These are phyloP conservation scores for Caenorhabditis doughertyi DNA, from an alignment of 2,888 invertebrate genomes.

Conservation along the genomic window DNA sequence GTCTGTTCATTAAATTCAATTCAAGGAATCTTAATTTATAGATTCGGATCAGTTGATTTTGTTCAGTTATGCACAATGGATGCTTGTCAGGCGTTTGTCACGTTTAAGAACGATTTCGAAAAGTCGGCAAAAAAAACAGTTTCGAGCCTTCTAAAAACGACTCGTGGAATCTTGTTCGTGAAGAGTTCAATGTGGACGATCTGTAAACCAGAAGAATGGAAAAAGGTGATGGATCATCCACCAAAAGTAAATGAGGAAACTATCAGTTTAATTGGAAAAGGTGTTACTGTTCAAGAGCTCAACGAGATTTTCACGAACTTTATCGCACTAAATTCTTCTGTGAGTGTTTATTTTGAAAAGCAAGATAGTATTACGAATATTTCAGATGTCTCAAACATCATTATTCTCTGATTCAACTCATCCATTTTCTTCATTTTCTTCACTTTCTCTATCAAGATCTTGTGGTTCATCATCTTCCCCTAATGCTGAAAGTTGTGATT, in stretches of 20 bases:
- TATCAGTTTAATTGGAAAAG: background rate
- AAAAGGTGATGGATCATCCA: slow-evolving; percentile 15
- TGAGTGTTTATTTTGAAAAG: too few relatives aligned
- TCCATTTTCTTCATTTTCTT: slow-evolving; percentile 31
- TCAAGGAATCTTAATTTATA: too few relatives aligned
- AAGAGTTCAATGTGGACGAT: slow-evolving; percentile 24
- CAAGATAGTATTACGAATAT: too few relatives aligned
- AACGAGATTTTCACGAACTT: slow-evolving; percentile 40
- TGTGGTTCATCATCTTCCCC: slow-evolving; percentile 14
- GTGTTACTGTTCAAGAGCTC: slow-evolving; percentile 32
- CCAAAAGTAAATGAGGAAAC: background rate
- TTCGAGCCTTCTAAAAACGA: slow-evolving; percentile 10
- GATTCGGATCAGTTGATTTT: slow-evolving; percentile 31
- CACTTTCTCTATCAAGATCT: slow-evolving; percentile 9
- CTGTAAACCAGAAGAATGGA: slow-evolving; percentile 39
- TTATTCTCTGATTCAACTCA: slow-evolving; percentile 23
- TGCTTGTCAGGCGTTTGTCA: slow-evolving; percentile 54
- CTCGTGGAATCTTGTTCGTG: slow-evolving; percentile 32
- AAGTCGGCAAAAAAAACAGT: slow-evolving; percentile 10
- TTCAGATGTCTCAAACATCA: slow-evolving; percentile 39
- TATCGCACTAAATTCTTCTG: slow-evolving; percentile 32
- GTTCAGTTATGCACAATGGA: slow-evolving; percentile 46
- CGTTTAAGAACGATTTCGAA: slow-evolving; percentile 9
- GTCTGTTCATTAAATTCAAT: background rate
- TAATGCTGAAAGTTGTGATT: slow-evolving; percentile 34